phyloP scores from a whole-genome alignment of 2,113 vertebrate genomes.

The Hyperopisus bebe region DNA sequence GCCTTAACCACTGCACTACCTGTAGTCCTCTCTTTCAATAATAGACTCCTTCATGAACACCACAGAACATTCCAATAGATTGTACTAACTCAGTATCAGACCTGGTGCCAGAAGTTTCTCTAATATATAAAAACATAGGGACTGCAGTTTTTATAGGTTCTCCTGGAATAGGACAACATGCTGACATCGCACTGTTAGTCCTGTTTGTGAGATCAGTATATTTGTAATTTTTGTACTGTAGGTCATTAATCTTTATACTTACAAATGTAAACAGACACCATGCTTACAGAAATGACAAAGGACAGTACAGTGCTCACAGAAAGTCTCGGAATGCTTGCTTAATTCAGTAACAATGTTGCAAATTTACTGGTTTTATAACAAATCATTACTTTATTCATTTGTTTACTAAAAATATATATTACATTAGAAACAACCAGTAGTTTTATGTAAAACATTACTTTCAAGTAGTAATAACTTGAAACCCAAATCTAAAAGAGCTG shows the following conservation, averaged over 20 bases:
- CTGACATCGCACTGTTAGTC: background rate
- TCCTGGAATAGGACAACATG: background rate
- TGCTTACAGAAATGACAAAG: background rate
- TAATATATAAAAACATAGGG: background rate
- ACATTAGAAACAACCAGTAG: background rate
- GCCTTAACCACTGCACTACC: background rate
- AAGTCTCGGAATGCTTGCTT: background rate
- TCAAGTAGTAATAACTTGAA: background rate
- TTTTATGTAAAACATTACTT: background rate
- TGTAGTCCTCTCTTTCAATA: background rate
- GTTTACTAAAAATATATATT: background rate
- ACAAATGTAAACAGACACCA: background rate
- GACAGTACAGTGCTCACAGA: background rate
- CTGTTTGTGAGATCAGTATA: background rate
- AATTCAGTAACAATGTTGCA: background rate
- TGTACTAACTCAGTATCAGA: background rate
- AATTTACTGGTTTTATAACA: background rate
- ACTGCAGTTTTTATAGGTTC: background rate
- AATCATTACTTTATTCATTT: background rate
- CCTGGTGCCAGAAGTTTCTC: background rate
- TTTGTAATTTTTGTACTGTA: background rate
- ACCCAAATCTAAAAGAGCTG: background rate
- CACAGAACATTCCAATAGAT: background rate
- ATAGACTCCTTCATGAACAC: background rate
- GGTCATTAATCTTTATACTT: background rate